Conservation (phyloP, 2,797 vertebrate species). For the Sebastes miniatus region DNA sequence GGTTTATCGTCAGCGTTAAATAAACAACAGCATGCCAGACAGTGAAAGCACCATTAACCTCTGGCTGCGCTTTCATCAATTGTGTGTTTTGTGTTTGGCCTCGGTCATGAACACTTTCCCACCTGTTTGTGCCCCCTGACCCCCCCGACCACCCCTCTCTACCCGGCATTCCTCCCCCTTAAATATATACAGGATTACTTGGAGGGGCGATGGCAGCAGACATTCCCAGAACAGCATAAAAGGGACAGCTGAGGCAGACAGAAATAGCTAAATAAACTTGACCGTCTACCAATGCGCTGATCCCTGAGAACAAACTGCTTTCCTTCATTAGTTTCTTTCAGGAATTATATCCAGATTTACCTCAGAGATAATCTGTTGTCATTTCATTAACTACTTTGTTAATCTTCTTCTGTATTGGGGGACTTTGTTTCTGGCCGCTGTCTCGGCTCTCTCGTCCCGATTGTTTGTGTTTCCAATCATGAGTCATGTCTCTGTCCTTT, state of each 20-base stretch:
- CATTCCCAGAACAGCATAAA: constrained; percentile 60
- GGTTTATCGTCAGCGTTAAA: not conserved
- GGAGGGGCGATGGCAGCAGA: constrained; percentile 52
- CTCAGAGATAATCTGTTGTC: constrained; percentile 32
- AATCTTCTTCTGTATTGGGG: not conserved
- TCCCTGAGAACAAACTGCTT: constrained; percentile 22
- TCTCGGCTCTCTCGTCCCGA: not conserved
- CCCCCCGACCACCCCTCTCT: not conserved
- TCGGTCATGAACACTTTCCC: constrained; percentile 39
- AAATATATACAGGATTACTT: constrained; percentile 64
- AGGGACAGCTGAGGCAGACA: constrained; percentile 76
- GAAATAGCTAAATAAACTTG: constrained; percentile 80
- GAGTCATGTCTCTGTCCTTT: constrained; percentile 18
- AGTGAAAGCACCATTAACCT: constrained; percentile 33
- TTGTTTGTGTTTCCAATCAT: constrained; percentile 50
- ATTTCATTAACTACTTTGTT: constrained; percentile 30
- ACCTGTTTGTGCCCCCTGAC: constrained; percentile 31
- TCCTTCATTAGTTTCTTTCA: constrained; percentile 36
- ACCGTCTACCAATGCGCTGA: constrained; percentile 23
- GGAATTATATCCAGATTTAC: constrained; percentile 54
- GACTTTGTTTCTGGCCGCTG: constrained; percentile 25
- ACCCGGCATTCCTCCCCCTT: not conserved
- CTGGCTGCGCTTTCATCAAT: constrained; percentile 49
- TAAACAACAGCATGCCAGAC: not conserved
- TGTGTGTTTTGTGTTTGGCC: constrained; percentile 53